Base-by-base conservation (phyloP, 1,140 invertebrate genomes). In the Tenebrio molitor region DNA sequence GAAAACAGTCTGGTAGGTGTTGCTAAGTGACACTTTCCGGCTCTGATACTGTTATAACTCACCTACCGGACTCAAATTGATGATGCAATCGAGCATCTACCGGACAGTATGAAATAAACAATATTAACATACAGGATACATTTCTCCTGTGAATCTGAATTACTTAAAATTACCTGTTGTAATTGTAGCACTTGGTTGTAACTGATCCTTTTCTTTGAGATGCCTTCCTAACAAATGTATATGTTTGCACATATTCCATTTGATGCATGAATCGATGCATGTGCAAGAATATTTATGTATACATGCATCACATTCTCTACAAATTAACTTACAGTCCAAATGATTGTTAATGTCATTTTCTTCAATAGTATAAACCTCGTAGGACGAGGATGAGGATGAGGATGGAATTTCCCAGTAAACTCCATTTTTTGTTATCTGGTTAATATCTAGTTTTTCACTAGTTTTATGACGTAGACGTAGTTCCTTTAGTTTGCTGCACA, bases 201-300 rank as follows among this genome's bases (percentile, higher is more conserved):
- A n/a, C n/a, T n/a, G n/a, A n/a, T 29, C 25, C 25, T 29, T 29
- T 4, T 29, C 8, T 29, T 29, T 29, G 25, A 29, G 8, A 29
- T n/a, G 8, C 8, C 8, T 29, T 4, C 25, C 3, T 29, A 29
- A 3, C 25, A 29, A 29, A n/a, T 53, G 46, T 3, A 53, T 29
- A n/a, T 53, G 46, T n/a, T 53, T 53, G 46, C 46, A 16, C 46
- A 53, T 53, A 12, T 53, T 53, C 17, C 23, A 53, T 15, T 41
- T 7, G 2, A 41, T 41, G 12, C 7, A 2, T n/a, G 23, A 66
- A 25, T 71, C 69, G 2, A 66, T 2, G 44, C 69, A 67, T 1
- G 58, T 34, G 17, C 69, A 71, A 23, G 16, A 39, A 44, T 66
- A 71, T 12, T 19, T 4, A 29, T 71, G 69, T 1, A 71, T 21